Evolutionary conservation across 1,140 invertebrate species (phyloP).

Genomic region (Pachypeltis micranthus): DNA sequence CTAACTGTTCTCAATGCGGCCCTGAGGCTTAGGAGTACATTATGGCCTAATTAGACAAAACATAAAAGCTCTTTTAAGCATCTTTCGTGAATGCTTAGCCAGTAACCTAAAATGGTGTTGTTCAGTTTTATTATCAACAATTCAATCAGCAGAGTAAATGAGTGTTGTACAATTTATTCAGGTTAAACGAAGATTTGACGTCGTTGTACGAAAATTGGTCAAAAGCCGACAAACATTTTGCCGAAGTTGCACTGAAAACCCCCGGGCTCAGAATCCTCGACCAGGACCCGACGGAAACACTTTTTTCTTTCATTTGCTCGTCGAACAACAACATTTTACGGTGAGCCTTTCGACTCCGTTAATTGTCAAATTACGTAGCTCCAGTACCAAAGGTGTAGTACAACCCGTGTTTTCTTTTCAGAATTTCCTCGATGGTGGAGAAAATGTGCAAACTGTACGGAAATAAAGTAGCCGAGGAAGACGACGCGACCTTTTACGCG

Average conservation of each 20-base stretch:
- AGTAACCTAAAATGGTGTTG: no score
- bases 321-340: constrained; percentile 91
- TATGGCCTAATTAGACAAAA: no score
- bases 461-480: constrained; percentile 50
- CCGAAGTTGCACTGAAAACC: constrained; percentile 49
- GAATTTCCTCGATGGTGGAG: constrained; percentile 84
- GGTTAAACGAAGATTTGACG: constrained; percentile 53
- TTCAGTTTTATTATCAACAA: no score
- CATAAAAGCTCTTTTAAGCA: no score
- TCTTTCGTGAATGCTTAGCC: no score
- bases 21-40: no score
- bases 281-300: constrained; percentile 84
- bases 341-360: constrained; percentile 36
- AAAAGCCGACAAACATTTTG: constrained; percentile 58
- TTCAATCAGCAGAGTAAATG: no score
- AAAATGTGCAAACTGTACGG: constrained; percentile 78
- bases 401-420: constrained; percentile 31
- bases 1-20: no score
- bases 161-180: constrained; percentile 65
- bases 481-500: constrained; percentile 54
- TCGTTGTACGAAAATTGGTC: constrained; percentile 65
- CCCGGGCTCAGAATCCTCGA: constrained; percentile 79
- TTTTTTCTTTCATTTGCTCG: constrained; percentile 94
- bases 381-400: not conserved
- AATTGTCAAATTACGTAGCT: not conserved